These are phyloP conservation scores for Bimastos eiseni DNA, from an alignment of 2,888 invertebrate genomes.

Conservation along the genomic window DNA sequence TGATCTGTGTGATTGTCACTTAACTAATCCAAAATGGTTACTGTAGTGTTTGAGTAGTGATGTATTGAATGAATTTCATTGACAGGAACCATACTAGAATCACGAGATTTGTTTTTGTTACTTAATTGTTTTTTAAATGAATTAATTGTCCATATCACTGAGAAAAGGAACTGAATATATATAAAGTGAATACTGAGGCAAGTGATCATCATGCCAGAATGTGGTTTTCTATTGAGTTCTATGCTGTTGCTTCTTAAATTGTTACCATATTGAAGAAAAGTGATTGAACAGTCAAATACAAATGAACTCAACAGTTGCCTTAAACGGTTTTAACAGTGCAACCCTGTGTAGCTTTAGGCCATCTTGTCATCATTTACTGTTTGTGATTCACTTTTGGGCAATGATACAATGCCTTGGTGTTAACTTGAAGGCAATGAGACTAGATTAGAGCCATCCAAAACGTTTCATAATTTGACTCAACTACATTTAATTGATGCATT, in stretches of 20 bases:
- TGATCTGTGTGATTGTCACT: background rate
- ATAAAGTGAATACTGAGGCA: background rate
- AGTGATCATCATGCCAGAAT: background rate
- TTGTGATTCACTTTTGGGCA: background rate
- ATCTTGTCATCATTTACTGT: background rate
- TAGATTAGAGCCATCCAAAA: background rate
- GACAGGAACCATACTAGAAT: background rate
- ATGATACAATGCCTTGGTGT: background rate
- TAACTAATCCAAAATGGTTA: background rate
- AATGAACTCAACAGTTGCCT: background rate
- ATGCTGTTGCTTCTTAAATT: background rate
- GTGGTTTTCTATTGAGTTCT: background rate
- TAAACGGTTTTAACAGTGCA: background rate
- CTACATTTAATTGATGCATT: background rate
- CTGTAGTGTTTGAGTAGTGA: background rate
- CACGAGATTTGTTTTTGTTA: background rate
- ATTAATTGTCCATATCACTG: background rate
- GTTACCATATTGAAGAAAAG: background rate
- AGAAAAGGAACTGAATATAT: background rate
- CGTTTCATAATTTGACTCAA: background rate
- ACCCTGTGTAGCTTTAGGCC: too few relatives aligned
- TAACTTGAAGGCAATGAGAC: background rate
- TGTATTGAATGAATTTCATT: background rate
- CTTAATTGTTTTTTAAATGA: background rate
- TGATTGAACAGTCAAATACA: background rate